A percentile compares a stretch with the other conserved stretches of the same genome.
Conservation (phyloP, 2,888 invertebrate species). For the Nipponacmea schrenckii region DNA sequence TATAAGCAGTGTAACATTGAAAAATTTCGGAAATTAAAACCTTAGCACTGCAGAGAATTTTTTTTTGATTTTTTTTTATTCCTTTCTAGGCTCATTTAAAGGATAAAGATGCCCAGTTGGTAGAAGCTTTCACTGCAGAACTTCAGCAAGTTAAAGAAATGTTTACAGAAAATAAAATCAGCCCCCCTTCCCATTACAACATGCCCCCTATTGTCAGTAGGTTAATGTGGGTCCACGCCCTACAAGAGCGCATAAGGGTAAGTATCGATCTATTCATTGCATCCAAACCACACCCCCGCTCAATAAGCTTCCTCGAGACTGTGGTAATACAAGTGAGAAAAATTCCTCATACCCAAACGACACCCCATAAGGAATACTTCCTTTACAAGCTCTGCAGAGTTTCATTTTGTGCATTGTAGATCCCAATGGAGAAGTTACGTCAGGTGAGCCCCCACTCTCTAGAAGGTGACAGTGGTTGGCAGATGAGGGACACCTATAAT, state of each 20-base stretch:
- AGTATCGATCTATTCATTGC: constrained; percentile 18
- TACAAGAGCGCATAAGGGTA: constrained; percentile 62
- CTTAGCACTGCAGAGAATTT: too few species aligned
- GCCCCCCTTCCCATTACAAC: constrained; percentile 60
- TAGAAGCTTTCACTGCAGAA: constrained; percentile 59
- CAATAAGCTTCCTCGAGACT: too few species aligned
- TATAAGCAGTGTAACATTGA: too few species aligned
- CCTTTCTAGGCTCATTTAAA: constrained; percentile 48
- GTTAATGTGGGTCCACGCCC: constrained; percentile 63
- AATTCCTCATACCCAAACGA: too few species aligned
- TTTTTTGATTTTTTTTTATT: too few species aligned
- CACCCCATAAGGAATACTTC: too few species aligned
- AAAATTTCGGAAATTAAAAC: too few species aligned
- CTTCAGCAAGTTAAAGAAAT: constrained; percentile 57
- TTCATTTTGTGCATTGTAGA: constrained; percentile 31
- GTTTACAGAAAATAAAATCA: constrained; percentile 50
- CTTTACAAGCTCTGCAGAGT: neutral
- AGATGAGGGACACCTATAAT: constrained; percentile 61
- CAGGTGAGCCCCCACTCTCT: constrained; percentile 63
- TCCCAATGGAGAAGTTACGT: constrained; percentile 65
- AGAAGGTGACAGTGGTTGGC: constrained; percentile 65
- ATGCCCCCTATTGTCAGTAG: constrained; percentile 65
- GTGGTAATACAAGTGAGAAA: too few species aligned
- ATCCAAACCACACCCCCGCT: too few species aligned
- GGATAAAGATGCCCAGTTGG: constrained; percentile 59